These are phyloP conservation scores for Gadopsis marmoratus DNA, from an alignment of 2,797 vertebrate species.

Conservation along the genomic window DNA sequence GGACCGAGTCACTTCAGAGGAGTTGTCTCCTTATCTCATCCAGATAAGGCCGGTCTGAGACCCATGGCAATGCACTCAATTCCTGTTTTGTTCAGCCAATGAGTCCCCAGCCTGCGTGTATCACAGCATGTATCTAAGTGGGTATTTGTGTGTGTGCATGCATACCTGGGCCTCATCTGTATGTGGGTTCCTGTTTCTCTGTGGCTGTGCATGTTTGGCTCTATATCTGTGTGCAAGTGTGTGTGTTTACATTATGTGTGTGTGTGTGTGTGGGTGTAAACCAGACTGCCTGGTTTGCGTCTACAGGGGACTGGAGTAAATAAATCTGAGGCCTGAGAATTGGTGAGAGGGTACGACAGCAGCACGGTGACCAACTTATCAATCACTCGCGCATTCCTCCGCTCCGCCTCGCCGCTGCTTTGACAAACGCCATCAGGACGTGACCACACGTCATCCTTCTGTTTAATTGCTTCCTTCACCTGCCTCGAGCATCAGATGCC, in stretches of 20 bases:
- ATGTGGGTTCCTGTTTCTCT: conserved; percentile 61
- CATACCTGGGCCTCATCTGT: conserved; percentile 55
- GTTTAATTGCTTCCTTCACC: conserved; percentile 84
- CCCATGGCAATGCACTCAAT: conserved; percentile 43
- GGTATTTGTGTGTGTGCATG: conserved; percentile 22
- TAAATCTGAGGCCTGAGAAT: conserved; percentile 77
- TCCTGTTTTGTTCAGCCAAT: conserved; percentile 60
- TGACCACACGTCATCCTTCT: conserved; percentile 71
- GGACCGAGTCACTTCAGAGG: conserved; percentile 48
- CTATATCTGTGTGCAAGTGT: conserved; percentile 50
- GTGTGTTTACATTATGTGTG: conserved; percentile 17
- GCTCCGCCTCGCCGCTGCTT: conserved; percentile 43
- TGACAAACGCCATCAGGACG: conserved; percentile 71
- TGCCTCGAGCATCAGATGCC: conserved; percentile 65
- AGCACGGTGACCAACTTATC: conserved; percentile 72
- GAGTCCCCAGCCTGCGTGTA: conserved; percentile 25
- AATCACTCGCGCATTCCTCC: conserved; percentile 79
- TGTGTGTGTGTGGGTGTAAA: conserved; percentile 73
- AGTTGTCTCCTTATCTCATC: conserved; percentile 51
- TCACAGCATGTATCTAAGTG: conserved; percentile 28
- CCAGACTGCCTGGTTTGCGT: conserved; percentile 77
- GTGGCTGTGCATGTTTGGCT: conserved; percentile 63
- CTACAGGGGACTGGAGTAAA: conserved; percentile 79
- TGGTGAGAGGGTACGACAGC: conserved; percentile 72
- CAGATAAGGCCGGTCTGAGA: conserved; percentile 52